Percentiles rank a stretch among this genome's conserved stretches.
Conservation (phyloP, 2,888 invertebrate species). For the Elgonia sp. region DNA sequence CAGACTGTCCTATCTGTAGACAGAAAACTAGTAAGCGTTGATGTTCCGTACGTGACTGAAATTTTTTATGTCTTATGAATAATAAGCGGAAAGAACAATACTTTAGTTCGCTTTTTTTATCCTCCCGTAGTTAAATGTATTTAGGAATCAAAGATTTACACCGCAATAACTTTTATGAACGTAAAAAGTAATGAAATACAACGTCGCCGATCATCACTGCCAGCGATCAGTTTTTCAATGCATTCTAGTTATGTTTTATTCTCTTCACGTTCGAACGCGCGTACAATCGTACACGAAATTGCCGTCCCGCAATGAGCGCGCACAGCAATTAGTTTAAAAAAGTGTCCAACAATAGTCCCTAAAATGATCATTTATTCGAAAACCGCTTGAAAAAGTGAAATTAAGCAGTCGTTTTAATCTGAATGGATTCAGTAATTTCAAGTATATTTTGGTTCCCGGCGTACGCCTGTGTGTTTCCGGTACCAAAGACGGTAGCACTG, state of each 20-base stretch:
- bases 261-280: constrained; percentile 37
- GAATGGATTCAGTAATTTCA: constrained; percentile 50
- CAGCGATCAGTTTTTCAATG: constrained; percentile 56
- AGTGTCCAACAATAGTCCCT: constrained; percentile 22
- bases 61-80: constrained; percentile 68
- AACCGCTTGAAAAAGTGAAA: constrained; percentile 45
- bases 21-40: constrained; percentile 72
- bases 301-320: constrained; percentile 23
- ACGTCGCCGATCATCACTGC: constrained; percentile 39
- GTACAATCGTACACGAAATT: constrained; percentile 50
- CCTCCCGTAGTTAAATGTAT: constrained; percentile 56
- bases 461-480: constrained; percentile 58
- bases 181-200: constrained; percentile 68
- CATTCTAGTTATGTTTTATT: constrained; percentile 49
- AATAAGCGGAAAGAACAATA: constrained; percentile 66
- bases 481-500: constrained; percentile 80
- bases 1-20: constrained; percentile 65
- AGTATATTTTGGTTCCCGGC: constrained; percentile 30
- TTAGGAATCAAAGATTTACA: constrained; percentile 69
- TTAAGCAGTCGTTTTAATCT: constrained; percentile 43
- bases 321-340: constrained; percentile 50
- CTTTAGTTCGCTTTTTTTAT: constrained; percentile 51
- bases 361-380: constrained; percentile 46
- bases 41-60: constrained; percentile 64
- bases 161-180: constrained; percentile 62